A percentile compares a stretch with the other conserved stretches of the same genome.
Conservation (phyloP, 2,113 vertebrate genomes). For the Campylorhamphus procurvoides region DNA sequence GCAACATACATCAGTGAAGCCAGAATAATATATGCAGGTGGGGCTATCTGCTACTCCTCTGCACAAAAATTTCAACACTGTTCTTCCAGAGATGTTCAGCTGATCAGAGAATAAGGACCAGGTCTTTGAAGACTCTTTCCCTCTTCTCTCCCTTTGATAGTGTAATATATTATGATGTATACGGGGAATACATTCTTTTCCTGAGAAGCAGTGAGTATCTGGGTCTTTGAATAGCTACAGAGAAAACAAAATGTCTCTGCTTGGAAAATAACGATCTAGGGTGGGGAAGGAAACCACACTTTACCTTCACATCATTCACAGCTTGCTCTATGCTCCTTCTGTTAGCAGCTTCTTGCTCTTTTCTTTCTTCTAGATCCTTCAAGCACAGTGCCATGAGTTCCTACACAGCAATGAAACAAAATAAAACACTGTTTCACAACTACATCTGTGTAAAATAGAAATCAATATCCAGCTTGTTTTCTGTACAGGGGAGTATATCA, state of each 20-base stretch:
- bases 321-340: slow-evolving; percentile 61
- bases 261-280: neutral
- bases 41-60: neutral
- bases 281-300: neutral
- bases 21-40: neutral
- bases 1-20: neutral
- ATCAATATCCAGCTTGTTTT: neutral
- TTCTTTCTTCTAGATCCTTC: slow-evolving; percentile 68
- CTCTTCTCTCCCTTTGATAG: neutral
- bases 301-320: slow-evolving; percentile 70
- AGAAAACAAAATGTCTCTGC: neutral
- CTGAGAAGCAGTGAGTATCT: neutral
- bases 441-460: neutral
- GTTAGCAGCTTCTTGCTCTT: slow-evolving; percentile 62
- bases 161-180: neutral
- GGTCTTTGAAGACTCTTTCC: neutral
- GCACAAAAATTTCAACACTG: neutral
- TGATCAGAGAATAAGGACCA: neutral
- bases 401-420: slow-evolving; percentile 35
- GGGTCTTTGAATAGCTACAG: neutral
- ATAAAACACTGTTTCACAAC: neutral
- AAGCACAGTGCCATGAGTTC: slow-evolving; percentile 59
- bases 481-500: neutral
- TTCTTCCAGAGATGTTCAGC: neutral
- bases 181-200: neutral